A percentile compares a stretch with the other conserved stretches of the same genome.
These are phyloP conservation scores for Pantherophis alleghaniensis DNA, from an alignment of 2,797 vertebrate species.

Conservation along the genomic window DNA sequence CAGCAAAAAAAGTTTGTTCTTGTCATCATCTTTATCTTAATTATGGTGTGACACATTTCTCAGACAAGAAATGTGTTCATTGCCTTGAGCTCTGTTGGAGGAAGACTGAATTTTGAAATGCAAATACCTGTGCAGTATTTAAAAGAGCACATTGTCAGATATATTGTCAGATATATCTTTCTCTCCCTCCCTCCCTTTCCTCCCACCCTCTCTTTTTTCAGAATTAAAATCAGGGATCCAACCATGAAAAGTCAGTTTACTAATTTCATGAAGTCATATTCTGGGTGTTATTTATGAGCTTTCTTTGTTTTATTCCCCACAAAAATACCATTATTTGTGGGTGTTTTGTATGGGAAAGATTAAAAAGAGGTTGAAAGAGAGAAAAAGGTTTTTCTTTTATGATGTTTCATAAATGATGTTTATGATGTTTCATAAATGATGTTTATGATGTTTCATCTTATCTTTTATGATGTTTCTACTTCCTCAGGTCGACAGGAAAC, in stretches of 20 bases:
- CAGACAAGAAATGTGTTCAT: neutral
- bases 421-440: too few relatives aligned
- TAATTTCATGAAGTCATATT: neutral
- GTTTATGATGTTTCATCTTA: too few relatives aligned
- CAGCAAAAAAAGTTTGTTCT: neutral
- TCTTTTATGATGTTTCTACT: neutral
- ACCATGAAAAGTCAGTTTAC: neutral
- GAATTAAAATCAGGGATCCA: neutral
- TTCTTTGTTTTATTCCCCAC: neutral
- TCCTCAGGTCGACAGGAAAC: neutral
- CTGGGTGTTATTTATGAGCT: neutral
- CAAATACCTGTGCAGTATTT: neutral
- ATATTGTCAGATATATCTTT: too few relatives aligned
- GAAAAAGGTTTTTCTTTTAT: neutral
- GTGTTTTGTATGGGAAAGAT: slow-evolving; percentile 1
- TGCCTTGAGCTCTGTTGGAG: neutral
- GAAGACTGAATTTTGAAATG: neutral
- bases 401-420: neutral
- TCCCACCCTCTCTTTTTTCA: neutral
- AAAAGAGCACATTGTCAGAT: neutral
- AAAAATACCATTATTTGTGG: neutral
- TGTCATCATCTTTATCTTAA: neutral
- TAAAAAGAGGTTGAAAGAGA: neutral
- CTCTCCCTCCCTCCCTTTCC: too few relatives aligned
- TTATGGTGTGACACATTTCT: neutral